These are phyloP conservation scores for Cephus pulcher DNA, from an alignment of 2,888 invertebrate genomes.

Conservation along the genomic window DNA sequence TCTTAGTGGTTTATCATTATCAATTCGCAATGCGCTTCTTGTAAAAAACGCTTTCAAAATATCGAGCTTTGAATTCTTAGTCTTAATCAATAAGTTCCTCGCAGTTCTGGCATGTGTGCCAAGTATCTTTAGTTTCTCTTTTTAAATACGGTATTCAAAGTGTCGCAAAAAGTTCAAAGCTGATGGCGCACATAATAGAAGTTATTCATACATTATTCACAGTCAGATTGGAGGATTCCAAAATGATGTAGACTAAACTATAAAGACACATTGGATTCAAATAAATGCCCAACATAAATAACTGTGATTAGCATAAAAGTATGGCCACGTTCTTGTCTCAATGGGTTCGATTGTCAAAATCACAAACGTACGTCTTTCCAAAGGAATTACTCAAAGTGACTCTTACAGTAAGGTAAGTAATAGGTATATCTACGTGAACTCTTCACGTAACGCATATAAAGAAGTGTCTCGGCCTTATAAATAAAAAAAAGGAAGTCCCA, in stretches of 20 bases:
- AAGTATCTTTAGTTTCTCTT: background rate
- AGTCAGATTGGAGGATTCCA: background rate
- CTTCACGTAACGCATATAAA: background rate
- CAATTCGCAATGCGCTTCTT: slow-evolving; percentile 5
- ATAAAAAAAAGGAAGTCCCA: background rate
- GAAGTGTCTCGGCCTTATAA: background rate
- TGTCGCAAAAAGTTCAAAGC: background rate
- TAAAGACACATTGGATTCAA: background rate
- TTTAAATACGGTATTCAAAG: background rate
- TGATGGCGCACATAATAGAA: background rate
- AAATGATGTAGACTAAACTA: background rate
- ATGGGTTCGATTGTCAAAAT: background rate
- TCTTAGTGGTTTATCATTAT: background rate
- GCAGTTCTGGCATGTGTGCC: background rate
- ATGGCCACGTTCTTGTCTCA: background rate
- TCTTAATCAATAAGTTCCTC: background rate
- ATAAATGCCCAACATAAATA: background rate
- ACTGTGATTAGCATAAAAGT: background rate
- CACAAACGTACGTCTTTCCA: background rate
- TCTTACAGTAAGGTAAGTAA: background rate
- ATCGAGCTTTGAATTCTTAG: background rate
- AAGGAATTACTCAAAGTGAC: background rate
- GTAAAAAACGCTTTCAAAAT: slow-evolving; percentile 4
- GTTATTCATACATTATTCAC: background rate
- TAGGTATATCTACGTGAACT: background rate